Base-by-base conservation (phyloP, 2,888 invertebrate species). In the Thera obeliscata region DNA sequence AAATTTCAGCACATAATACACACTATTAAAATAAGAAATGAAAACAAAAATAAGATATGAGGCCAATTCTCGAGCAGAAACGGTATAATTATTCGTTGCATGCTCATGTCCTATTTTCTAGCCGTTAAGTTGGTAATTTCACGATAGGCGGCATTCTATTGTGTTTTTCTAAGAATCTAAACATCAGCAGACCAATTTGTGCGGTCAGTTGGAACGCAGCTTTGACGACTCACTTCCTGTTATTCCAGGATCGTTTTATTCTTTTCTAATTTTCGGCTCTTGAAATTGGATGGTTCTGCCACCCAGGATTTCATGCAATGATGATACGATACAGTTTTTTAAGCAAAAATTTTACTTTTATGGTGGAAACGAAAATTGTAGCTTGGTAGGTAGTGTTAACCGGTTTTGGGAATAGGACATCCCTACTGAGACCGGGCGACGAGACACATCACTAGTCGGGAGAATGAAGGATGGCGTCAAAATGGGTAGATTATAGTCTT, bases 181-280 rank as follows among this genome's bases (percentile, higher is more conserved):
- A 11, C 58, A 52, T 58, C 70, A 50, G 22, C 67, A 76, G 75
- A 74, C 81, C 81, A 84, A 82, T 84, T 83, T 79, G 80, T 77
- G 78, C 76, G 78, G 76, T 82, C 79, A 79, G 68, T 69, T 66
- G 67, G 70, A 70, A 74, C 70, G 60, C 75, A 74, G 71, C 75
- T 79, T 75, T 80, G 81, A 82, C 80, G 74, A 77, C 78, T 78
- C 77, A 81, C 75, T 84, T 85, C 85, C 85, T 82, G 59, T 59
- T 43, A 57, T 52, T 48, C 36, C 50, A 41, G 5, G 22, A 54
- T 61, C n/a, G 41, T 61, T 55, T 22, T 61, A 35, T 55, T 46
- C 54, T 56, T 41, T 57, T 56, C 49, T 56, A 2, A 22, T 46
- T 46, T 52, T 22, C 52, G 22, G 59, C 36, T 62, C 62, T 36